Conservation (phyloP, 2,888 invertebrate genomes). For the Andrena praecox region DNA sequence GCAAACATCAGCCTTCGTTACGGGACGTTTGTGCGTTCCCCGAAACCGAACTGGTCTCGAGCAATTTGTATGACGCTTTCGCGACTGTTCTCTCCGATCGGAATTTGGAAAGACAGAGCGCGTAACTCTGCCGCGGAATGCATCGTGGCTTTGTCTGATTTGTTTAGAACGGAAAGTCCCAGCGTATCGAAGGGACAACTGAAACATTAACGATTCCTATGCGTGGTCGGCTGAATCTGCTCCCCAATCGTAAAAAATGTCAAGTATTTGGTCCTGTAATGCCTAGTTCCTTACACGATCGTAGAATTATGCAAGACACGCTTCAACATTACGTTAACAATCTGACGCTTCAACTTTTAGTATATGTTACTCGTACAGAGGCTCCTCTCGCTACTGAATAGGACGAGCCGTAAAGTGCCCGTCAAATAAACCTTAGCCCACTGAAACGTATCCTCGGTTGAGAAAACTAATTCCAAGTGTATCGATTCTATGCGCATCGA, state of each 20-base stretch:
- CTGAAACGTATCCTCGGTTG: not conserved
- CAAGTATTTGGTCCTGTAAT: conserved; percentile 61
- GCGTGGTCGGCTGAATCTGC: conserved; percentile 29
- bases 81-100: not conserved
- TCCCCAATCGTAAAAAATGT: conserved; percentile 33
- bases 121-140: not conserved
- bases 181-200: not conserved
- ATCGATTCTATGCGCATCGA: not conserved
- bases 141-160: not conserved
- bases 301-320: conserved; percentile 44
- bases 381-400: conserved; percentile 14
- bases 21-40: conserved; percentile 21
- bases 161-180: not conserved
- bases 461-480: not conserved
- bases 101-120: not conserved
- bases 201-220: not conserved
- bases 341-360: conserved; percentile 33
- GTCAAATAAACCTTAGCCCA: not conserved
- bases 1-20: conserved; percentile 39
- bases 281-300: conserved; percentile 39
- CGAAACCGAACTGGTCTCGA: too few species aligned
- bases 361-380: conserved; percentile 22
- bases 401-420: conserved; percentile 12
- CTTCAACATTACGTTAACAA: conserved; percentile 48
- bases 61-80: not conserved